These are phyloP conservation scores for Bibio marci DNA, from an alignment of 2,888 invertebrate species.

Conservation along the genomic window DNA sequence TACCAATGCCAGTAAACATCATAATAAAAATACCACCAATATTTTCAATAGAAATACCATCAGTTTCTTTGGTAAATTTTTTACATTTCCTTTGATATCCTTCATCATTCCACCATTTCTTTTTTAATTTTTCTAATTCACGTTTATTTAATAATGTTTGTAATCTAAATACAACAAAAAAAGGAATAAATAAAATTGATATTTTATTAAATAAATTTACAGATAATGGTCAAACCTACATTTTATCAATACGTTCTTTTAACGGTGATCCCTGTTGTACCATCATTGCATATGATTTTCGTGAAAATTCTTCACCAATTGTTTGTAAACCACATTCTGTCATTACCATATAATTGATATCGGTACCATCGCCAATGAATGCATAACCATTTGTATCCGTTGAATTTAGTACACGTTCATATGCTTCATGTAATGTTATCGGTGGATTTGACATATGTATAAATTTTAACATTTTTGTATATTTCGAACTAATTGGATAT, in stretches of 20 bases:
- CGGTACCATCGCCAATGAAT: slow-evolving; percentile 86
- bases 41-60: slow-evolving; percentile 94
- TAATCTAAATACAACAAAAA: slow-evolving; percentile 42
- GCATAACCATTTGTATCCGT: slow-evolving; percentile 63
- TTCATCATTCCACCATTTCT: slow-evolving; percentile 92
- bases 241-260: slow-evolving; percentile 87
- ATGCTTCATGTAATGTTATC: slow-evolving; percentile 57
- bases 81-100: slow-evolving; percentile 60
- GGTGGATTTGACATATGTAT: slow-evolving; percentile 79
- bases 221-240: slow-evolving; percentile 36
- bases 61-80: slow-evolving; percentile 81
- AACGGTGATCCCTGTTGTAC: slow-evolving; percentile 91
- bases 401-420: slow-evolving; percentile 50
- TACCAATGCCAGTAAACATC: slow-evolving; percentile 84
- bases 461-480: slow-evolving; percentile 96
- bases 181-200: no score
- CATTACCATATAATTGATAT: slow-evolving; percentile 43
- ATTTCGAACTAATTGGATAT: slow-evolving; percentile 95
- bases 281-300: slow-evolving; percentile 93
- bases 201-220: no score
- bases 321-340: slow-evolving; percentile 55
- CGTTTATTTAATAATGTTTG: slow-evolving; percentile 84
- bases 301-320: slow-evolving; percentile 92
- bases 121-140: slow-evolving; percentile 81
- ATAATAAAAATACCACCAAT: slow-evolving; percentile 97